These are phyloP conservation scores for Panurus biarmicus DNA, from an alignment of 2,113 vertebrate genomes.

Conservation along the genomic window DNA sequence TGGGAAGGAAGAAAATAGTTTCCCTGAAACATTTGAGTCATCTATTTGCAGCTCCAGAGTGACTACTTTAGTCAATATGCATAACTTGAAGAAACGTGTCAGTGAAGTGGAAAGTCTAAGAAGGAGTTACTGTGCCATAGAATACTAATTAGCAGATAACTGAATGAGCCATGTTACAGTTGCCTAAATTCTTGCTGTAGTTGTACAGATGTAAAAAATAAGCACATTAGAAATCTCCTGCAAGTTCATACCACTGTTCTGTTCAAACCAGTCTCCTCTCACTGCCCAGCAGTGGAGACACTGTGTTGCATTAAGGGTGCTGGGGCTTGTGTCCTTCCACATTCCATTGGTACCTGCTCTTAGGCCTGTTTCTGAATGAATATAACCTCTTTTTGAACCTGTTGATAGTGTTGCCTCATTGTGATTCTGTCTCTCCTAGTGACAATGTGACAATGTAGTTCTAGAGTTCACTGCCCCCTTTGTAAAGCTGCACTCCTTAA, in stretches of 20 bases:
- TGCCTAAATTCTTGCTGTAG: not conserved
- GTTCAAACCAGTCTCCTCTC: not conserved
- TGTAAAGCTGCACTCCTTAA: not conserved
- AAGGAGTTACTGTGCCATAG: not conserved
- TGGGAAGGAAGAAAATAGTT: not conserved
- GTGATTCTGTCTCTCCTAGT: rapidly evolving
- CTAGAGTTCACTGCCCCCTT: not conserved
- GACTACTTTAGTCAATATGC: not conserved
- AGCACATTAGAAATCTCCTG: not conserved
- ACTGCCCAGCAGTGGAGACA: not conserved
- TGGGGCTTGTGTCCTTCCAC: not conserved
- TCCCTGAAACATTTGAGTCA: not conserved
- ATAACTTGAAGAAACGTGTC: not conserved
- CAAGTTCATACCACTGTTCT: not conserved
- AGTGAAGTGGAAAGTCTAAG: not conserved
- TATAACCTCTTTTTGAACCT: not conserved
- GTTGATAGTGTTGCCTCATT: not conserved
- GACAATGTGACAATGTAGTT: not conserved
- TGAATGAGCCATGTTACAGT: not conserved
- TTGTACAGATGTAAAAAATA: not conserved
- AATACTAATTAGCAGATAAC: not conserved
- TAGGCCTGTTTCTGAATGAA: not conserved
- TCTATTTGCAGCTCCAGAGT: not conserved
- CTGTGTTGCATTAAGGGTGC: not conserved
- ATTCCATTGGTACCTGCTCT: not conserved